phyloP scores from a whole-genome alignment of 2,888 invertebrate species.

The Catocala nupta region DNA sequence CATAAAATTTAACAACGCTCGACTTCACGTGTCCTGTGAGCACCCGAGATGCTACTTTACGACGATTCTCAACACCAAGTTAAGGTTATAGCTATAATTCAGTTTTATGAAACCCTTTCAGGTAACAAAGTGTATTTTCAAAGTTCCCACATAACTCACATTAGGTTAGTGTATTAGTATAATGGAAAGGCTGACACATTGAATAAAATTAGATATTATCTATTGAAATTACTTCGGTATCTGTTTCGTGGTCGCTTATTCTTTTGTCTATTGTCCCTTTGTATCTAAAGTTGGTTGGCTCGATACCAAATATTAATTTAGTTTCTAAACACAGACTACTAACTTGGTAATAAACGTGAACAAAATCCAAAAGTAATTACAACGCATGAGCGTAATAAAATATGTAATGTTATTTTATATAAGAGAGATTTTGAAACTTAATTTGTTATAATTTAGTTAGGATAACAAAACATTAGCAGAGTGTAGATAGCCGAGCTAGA shows the following conservation, averaged over 20 bases:
- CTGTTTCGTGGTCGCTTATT: constrained; percentile 52
- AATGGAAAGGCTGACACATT: constrained; percentile 26
- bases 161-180: constrained; percentile 54
- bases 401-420: constrained; percentile 22
- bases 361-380: constrained; percentile 3
- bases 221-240: constrained; percentile 29
- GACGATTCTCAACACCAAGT: constrained; percentile 81
- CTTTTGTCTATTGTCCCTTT: constrained; percentile 65
- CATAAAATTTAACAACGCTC: constrained; percentile 84
- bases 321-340: constrained; percentile 15
- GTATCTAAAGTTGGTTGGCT: constrained; percentile 39
- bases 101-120: constrained; percentile 86
- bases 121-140: constrained; percentile 80
- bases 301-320: constrained; percentile 32
- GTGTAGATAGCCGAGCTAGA: constrained; percentile 29
- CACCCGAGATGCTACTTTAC: constrained; percentile 82
- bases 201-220: constrained; percentile 36
- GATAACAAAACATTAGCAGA: constrained; percentile 37
- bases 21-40: constrained; percentile 79
- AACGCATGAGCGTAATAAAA: constrained; percentile 2
- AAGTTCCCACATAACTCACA: constrained; percentile 78
- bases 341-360: background rate
- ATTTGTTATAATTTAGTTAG: constrained; percentile 34
- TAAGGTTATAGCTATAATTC: constrained; percentile 85
- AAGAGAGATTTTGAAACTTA: constrained; percentile 30